Percentiles rank a stretch among this genome's conserved stretches.
phyloP scores from a whole-genome alignment of 2,888 invertebrate species.

The Cremastinae sp. region DNA sequence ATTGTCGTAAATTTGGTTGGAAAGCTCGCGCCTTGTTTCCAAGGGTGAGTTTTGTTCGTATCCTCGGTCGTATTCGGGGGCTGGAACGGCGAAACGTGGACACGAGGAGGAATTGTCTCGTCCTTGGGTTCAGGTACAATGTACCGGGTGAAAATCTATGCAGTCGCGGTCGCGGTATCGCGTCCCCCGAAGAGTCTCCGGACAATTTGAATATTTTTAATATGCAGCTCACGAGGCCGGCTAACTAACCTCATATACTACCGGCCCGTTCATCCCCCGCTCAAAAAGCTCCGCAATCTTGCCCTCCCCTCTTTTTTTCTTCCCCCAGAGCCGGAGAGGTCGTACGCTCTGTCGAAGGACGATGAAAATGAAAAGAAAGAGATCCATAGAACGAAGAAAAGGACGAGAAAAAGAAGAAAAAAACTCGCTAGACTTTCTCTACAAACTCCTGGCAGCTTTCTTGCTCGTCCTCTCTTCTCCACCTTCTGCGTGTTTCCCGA shows the following conservation, averaged over 20 bases:
- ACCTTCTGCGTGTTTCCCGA: slow-evolving; percentile 4
- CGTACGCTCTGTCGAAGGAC: slow-evolving; percentile 22
- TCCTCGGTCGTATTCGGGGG: no score
- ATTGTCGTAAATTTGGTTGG: slow-evolving; percentile 68
- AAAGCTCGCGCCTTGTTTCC: slow-evolving; percentile 35
- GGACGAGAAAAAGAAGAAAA: background rate
- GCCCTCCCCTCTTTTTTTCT: slow-evolving; percentile 1
- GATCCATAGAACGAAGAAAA: background rate
- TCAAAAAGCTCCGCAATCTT: slow-evolving; percentile 19
- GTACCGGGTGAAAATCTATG: no score
- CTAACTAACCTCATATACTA: slow-evolving; percentile 77
- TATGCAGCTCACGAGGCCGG: slow-evolving; percentile 74
- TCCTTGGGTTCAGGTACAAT: no score
- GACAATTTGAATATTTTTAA: slow-evolving; percentile 78
- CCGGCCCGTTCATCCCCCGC: slow-evolving; percentile 58
- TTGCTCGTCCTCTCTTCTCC: slow-evolving; percentile 29
- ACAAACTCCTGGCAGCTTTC: slow-evolving; percentile 28
- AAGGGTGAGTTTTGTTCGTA: slow-evolving; percentile 34
- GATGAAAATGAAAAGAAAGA: background rate
- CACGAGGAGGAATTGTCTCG: slow-evolving; percentile 21
- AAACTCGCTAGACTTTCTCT: slow-evolving; percentile 48
- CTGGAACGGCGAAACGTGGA: no score
- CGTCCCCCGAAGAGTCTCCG: no score
- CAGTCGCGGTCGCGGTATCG: no score
- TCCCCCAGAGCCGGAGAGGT: background rate